phyloP scores from a whole-genome alignment of 2,888 invertebrate species.

The Uropetala carovei region DNA sequence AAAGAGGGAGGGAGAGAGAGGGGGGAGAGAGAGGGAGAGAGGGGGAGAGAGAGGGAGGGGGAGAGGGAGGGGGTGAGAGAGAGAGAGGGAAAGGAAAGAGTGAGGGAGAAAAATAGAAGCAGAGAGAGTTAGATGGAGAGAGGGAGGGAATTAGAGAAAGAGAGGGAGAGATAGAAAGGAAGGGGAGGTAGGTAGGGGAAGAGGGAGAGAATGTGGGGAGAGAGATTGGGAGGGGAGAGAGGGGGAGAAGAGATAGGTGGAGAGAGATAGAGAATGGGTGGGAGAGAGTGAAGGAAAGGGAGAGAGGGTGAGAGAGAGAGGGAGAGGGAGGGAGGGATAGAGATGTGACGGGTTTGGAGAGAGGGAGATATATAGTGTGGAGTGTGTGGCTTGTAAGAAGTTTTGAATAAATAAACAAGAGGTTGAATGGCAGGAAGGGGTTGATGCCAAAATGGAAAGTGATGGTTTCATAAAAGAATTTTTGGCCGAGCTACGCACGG shows the following conservation, averaged over 20 bases:
- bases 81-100: too few relatives aligned
- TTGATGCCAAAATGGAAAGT: slow-evolving; percentile 7
- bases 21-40: too few relatives aligned
- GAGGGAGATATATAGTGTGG: neutral
- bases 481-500: neutral
- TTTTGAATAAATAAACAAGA: slow-evolving; percentile 3
- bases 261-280: neutral
- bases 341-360: neutral
- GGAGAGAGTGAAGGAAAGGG: neutral
- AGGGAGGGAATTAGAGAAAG: neutral
- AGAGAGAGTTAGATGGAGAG: too few relatives aligned
- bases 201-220: neutral
- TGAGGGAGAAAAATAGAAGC: too few relatives aligned
- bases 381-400: neutral
- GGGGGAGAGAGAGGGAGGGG: too few relatives aligned
- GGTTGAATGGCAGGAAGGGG: neutral
- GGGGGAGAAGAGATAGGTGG: neutral
- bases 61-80: too few relatives aligned
- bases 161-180: too few relatives aligned
- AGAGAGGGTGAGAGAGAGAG: neutral
- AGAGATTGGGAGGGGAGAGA: neutral
- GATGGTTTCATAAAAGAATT: neutral
- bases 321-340: neutral
- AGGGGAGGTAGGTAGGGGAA: neutral
- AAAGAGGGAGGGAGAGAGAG: too few relatives aligned